Evolutionary conservation across 2,888 invertebrate species (phyloP).

Genomic region (Tanypteryx hageni): DNA sequence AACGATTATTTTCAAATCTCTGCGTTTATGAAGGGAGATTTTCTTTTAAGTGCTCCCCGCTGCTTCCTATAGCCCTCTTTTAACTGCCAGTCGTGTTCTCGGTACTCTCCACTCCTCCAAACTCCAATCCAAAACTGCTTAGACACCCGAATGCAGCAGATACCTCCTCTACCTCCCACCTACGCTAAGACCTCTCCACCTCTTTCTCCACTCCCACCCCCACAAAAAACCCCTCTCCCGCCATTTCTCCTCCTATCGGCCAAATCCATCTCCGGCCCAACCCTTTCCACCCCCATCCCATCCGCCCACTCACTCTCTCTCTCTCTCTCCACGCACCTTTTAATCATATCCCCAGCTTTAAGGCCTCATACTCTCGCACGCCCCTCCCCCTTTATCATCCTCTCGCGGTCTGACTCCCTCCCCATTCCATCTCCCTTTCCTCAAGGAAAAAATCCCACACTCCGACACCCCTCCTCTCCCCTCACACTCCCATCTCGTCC

Average conservation of each 20-base stretch:
- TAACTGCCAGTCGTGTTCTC: neutral
- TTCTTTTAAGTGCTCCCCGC: too few species aligned
- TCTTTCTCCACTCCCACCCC: neutral
- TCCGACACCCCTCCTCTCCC: neutral
- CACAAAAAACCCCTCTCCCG: too few species aligned
- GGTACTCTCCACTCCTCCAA: neutral
- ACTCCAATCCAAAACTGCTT: neutral
- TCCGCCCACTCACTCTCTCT: neutral
- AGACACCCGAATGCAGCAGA: slow-evolving; percentile 19
- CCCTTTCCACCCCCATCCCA: neutral
- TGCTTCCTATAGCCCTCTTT: too few species aligned
- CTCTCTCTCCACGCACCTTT: neutral
- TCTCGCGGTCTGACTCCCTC: neutral
- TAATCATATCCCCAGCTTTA: slow-evolving; percentile 25
- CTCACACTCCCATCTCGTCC: neutral
- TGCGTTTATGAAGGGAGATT: too few species aligned
- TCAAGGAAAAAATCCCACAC: neutral
- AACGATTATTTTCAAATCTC: too few species aligned
- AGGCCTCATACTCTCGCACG: neutral
- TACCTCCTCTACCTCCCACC: neutral
- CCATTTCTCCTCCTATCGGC: neutral
- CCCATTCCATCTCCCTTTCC: neutral
- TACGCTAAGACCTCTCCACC: neutral
- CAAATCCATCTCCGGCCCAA: slow-evolving; percentile 20
- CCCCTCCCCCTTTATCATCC: neutral